Percentiles rank a stretch among this genome's conserved stretches.
These are phyloP conservation scores for Drosophila ogumai DNA, from an alignment of 1,140 invertebrate genomes.

Conservation along the genomic window DNA sequence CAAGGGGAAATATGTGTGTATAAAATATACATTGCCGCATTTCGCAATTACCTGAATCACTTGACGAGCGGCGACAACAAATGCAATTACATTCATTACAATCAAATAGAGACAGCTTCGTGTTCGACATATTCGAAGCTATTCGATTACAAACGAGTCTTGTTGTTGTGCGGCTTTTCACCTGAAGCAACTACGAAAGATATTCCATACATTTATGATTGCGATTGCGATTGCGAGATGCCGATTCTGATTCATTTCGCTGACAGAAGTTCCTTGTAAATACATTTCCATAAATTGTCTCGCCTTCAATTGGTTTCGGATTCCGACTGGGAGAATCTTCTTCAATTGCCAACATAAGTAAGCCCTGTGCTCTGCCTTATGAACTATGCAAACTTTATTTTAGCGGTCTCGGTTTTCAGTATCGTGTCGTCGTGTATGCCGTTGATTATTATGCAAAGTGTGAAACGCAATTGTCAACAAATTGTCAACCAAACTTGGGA, in stretches of 20 bases:
- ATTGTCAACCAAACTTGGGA: slow-evolving; percentile 74
- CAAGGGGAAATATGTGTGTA: not conserved
- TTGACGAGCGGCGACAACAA: slow-evolving; percentile 32
- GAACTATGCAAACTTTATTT: slow-evolving; percentile 36
- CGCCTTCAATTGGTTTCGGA: slow-evolving; percentile 11
- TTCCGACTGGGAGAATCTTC: not conserved
- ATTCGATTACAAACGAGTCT: slow-evolving; percentile 32
- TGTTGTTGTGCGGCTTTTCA: slow-evolving; percentile 17
- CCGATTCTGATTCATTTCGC: slow-evolving; percentile 9
- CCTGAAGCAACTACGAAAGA: not conserved
- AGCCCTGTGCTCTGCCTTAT: not conserved
- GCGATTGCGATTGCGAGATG: not conserved
- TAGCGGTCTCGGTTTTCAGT: slow-evolving; percentile 1
- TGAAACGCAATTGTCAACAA: slow-evolving; percentile 80
- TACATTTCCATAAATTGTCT: slow-evolving; percentile 46
- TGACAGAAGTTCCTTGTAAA: slow-evolving; percentile 23
- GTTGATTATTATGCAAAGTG: slow-evolving; percentile 78
- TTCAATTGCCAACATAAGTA: slow-evolving; percentile 24
- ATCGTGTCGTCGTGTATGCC: not conserved
- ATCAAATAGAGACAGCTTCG: slow-evolving; percentile 53
- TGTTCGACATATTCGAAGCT: slow-evolving; percentile 56
- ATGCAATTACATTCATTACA: slow-evolving; percentile 31
- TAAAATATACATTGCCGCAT: slow-evolving; percentile 24
- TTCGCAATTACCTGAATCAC: slow-evolving; percentile 52
- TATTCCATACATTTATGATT: slow-evolving; percentile 25